Percentiles rank a stretch among this genome's conserved stretches.
These are phyloP conservation scores for Drosophila siamana DNA, from an alignment of 2,888 invertebrate genomes.

Conservation along the genomic window DNA sequence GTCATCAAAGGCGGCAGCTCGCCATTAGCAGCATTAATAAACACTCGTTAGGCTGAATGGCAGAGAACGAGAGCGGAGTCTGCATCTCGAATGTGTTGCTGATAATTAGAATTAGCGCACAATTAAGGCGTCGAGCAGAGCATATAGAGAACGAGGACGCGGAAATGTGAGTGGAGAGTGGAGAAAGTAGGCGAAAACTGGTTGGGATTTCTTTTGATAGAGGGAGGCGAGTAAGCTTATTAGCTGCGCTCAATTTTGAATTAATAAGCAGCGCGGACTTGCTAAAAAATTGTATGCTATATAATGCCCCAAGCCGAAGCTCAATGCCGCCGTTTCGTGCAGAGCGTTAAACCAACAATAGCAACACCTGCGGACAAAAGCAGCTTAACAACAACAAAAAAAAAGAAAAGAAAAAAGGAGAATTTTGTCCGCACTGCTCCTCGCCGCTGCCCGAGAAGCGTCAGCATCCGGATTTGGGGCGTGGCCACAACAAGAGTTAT, in stretches of 20 bases:
- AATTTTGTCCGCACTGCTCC: background rate
- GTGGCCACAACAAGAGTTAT: slow-evolving; percentile 73
- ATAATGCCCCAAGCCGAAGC: slow-evolving; percentile 32
- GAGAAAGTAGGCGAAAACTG: background rate
- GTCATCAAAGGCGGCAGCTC: slow-evolving; percentile 72
- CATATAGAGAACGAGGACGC: background rate
- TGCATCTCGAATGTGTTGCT: slow-evolving; percentile 71
- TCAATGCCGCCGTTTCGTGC: slow-evolving; percentile 21
- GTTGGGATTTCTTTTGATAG: slow-evolving; percentile 9
- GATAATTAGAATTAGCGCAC: slow-evolving; percentile 80
- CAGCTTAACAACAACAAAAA: slow-evolving; percentile 70
- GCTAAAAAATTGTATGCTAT: slow-evolving; percentile 29
- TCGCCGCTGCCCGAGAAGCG: slow-evolving; percentile 18
- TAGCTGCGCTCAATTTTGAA: slow-evolving; percentile 68
- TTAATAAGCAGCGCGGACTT: slow-evolving; percentile 80
- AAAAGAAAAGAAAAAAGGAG: background rate
- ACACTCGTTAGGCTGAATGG: slow-evolving; percentile 66
- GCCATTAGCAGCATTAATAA: slow-evolving; percentile 81
- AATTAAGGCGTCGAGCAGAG: slow-evolving; percentile 58
- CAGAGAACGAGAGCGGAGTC: background rate
- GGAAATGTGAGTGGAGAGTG: background rate
- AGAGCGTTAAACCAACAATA: slow-evolving; percentile 75
- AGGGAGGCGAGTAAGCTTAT: slow-evolving; percentile 64
- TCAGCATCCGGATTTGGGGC: slow-evolving; percentile 46
- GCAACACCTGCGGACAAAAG: slow-evolving; percentile 81